Evolutionary conservation across 1,140 invertebrate species (phyloP), one percentile per base, ranked within the genome.

Genomic region (Lasioglossum baleicum): DNA sequence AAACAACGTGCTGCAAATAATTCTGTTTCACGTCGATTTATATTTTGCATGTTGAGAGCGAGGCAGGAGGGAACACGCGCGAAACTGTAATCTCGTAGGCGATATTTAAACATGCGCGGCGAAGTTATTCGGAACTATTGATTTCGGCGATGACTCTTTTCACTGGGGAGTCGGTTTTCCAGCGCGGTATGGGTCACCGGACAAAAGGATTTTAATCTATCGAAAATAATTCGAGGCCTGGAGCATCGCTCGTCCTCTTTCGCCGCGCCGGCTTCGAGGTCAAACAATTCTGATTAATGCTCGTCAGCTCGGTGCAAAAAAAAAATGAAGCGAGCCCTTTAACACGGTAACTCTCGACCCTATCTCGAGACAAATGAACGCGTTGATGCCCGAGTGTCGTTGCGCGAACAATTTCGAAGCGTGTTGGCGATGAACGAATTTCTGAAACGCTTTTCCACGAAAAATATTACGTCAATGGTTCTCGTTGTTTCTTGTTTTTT

Each of bases 281-380:
- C 73, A 75, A 60, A 80, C 53, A 68, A 75, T 80, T 44, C 73
- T 69, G 66, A 80, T 80, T 80, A 80, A 76, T 68, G 63, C 63
- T 22, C 53, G 53, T 65, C 66, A 56, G 35, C 35, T 51, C 22
- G 17, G 42, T 42, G 20, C 7, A 15, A 31, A 22, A 48, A 26
- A 44, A 56, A 56, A 58, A 8, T 31, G 51, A 78, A 44, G 20
- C 60, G 53, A 35, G 17, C 61, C 48, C 60, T 78, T 73, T 31
- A 44, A 31, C 26, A 15, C 48, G 48, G 17, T 40, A 44, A 42
- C 65, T 31, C 68, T 40, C n/a, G 11, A 42, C 31, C 15, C 5
- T 8, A 13, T 17, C 42, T 13, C 56, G n/a, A 20, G 15, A 42
- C 48, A 6, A 35, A 48, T 60, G 20, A 68, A 31, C 40, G 17